These are phyloP conservation scores for Mythimna vitellina DNA, from an alignment of 2,888 invertebrate species.

Conservation along the genomic window DNA sequence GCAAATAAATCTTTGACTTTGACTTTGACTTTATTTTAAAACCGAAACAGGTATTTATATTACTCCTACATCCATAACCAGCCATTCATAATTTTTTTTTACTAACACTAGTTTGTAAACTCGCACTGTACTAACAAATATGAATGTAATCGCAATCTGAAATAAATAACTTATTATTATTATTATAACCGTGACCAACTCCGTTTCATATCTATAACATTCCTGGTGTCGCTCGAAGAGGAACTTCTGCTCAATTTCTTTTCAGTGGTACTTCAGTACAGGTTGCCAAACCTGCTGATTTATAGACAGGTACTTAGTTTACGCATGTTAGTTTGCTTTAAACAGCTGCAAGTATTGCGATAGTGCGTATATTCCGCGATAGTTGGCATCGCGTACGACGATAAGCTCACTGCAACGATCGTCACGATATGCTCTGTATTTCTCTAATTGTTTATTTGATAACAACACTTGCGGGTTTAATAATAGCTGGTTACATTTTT, in stretches of 20 bases:
- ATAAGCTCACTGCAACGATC: neutral
- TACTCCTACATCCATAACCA: no score
- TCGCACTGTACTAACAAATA: no score
- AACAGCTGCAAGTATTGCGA: constrained; percentile 4
- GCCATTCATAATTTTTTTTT: no score
- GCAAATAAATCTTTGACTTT: no score
- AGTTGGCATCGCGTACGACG: neutral
- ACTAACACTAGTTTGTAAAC: no score
- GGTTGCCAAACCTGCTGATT: constrained; percentile 11
- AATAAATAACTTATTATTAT: no score
- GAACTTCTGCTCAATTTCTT: neutral
- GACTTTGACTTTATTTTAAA: no score
- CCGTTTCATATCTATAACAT: no score
- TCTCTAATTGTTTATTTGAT: constrained; percentile 7
- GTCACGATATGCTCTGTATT: neutral
- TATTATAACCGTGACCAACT: no score
- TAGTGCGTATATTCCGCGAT: neutral
- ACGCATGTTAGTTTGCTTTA: neutral
- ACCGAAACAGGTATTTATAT: no score
- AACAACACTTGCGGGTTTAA: neutral
- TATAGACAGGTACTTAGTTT: constrained; percentile 2
- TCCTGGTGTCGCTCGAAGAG: no score
- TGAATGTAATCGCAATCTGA: no score
- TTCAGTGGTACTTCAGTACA: neutral
- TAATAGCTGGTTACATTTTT: neutral